These are phyloP conservation scores for Andinoacara biseriatus DNA, from an alignment of 2,113 vertebrate species.

Conservation along the genomic window DNA sequence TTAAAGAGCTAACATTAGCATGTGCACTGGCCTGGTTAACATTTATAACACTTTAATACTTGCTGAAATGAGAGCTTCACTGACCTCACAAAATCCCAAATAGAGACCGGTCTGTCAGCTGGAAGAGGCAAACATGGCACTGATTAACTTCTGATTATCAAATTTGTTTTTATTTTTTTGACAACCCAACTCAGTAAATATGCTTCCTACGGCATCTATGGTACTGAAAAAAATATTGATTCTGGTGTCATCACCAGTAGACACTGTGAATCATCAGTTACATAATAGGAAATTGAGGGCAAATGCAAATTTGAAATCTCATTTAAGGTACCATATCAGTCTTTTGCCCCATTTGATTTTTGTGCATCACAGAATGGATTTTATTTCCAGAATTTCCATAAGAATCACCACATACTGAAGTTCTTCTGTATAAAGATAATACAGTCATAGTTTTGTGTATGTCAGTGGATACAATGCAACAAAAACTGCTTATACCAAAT, in stretches of 20 bases:
- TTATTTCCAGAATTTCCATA: background rate
- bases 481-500: background rate
- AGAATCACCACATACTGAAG: background rate
- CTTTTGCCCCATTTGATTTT: background rate
- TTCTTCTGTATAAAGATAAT: background rate
- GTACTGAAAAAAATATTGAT: background rate
- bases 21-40: background rate
- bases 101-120: background rate
- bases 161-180: background rate
- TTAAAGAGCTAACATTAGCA: background rate
- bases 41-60: background rate
- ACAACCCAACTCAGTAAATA: background rate
- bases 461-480: background rate
- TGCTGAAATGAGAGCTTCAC: background rate
- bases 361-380: background rate
- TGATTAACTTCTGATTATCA: background rate
- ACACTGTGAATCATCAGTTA: background rate
- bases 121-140: background rate
- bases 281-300: background rate
- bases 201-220: background rate
- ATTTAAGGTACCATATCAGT: background rate
- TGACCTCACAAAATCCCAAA: background rate
- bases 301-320: background rate
- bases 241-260: background rate
- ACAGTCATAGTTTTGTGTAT: background rate